Percentiles rank a stretch among this genome's conserved stretches.
phyloP scores from a whole-genome alignment of 2,113 vertebrate species.

The Dasypus novemcinctus region DNA sequence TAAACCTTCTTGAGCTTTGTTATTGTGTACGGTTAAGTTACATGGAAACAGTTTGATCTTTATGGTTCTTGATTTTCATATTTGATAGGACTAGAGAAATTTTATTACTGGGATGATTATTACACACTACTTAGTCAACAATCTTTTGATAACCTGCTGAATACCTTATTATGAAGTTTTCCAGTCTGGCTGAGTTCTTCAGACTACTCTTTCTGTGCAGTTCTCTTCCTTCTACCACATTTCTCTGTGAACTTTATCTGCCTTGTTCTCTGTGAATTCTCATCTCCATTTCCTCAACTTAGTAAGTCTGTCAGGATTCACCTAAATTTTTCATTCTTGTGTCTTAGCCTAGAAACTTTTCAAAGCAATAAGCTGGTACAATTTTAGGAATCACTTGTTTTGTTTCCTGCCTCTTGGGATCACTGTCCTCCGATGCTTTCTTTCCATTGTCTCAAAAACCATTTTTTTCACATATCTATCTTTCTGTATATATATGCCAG shows the following conservation, averaged over 20 bases:
- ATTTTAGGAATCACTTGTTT: background rate
- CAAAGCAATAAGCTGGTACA: background rate
- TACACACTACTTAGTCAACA: background rate
- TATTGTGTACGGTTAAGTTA: no score
- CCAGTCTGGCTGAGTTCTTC: background rate
- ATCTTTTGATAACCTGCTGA: background rate
- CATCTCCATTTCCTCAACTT: background rate
- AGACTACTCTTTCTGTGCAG: background rate
- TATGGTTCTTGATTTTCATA: no score
- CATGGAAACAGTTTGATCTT: no score
- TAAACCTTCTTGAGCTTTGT: no score
- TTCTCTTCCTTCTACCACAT: background rate
- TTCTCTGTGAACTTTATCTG: background rate
- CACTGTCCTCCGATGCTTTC: background rate
- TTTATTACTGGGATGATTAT: background rate
- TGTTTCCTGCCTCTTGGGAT: background rate
- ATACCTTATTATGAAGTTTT: background rate
- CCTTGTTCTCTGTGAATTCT: background rate
- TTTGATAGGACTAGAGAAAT: no score
- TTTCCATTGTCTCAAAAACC: background rate
- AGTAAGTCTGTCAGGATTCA: background rate
- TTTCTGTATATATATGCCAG: no score
- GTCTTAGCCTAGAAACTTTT: background rate
- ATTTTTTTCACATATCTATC: background rate
- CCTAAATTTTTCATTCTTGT: background rate